These are phyloP conservation scores for Columba janthina DNA, from an alignment of 2,113 vertebrate genomes.

Conservation along the genomic window DNA sequence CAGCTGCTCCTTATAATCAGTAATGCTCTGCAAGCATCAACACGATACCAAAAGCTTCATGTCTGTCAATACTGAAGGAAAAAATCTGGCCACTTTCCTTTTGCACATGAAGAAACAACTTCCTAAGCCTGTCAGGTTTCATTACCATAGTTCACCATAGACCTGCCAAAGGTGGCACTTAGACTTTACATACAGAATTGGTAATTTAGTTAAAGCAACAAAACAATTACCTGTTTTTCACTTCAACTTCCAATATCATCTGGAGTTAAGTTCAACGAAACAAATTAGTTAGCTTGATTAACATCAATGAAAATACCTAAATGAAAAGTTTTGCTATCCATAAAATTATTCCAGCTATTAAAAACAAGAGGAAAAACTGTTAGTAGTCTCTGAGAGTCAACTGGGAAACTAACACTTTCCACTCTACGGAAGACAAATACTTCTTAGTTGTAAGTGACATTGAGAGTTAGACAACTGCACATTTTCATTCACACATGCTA, in stretches of 20 bases:
- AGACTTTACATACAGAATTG: not conserved
- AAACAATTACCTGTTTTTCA: not conserved
- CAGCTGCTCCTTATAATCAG: constrained; percentile 51
- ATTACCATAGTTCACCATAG: not conserved
- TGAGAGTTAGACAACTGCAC: not conserved
- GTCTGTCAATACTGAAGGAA: not conserved
- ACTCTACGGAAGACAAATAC: not conserved
- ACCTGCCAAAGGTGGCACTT: not conserved
- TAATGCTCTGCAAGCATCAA: constrained; percentile 20
- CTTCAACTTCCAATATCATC: not conserved
- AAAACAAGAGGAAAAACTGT: not conserved
- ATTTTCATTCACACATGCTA: not conserved
- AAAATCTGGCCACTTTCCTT: not conserved
- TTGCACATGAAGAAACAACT: not conserved
- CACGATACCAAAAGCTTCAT: not conserved
- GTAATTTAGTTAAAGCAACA: constrained; percentile 18
- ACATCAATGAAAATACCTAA: not conserved
- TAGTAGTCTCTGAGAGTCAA: not conserved
- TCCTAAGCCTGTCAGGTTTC: constrained; percentile 7
- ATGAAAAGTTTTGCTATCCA: not conserved
- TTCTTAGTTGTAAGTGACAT: not conserved
- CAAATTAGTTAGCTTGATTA: not conserved
- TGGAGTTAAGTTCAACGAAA: not conserved
- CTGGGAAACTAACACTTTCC: not conserved
- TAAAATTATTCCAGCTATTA: not conserved